Evolutionary conservation across 30 jellyfish, hydroid and myxozoan species (phyloP).

Genomic region (Phacellophora camtschatica): DNA sequence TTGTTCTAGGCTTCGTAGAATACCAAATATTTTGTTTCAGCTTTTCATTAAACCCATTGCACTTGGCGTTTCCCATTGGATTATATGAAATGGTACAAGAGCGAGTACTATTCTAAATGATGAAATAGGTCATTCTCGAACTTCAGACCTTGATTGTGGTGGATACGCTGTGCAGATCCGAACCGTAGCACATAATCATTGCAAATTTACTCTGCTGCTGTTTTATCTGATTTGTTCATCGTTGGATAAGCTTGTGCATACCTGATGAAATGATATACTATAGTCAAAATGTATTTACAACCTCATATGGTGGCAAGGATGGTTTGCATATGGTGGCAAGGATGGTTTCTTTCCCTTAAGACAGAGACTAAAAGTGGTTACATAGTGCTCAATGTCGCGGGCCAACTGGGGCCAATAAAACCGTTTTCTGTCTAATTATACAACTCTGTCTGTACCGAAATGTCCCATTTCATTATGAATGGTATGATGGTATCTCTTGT

Average conservation of each 20-base stretch:
- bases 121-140: slow-evolving; percentile 45
- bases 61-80: slow-evolving; percentile 56
- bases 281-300: slow-evolving; percentile 22
- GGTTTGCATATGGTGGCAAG: slow-evolving; percentile 9
- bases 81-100: slow-evolving; percentile 58
- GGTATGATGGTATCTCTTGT: not conserved
- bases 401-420: slow-evolving; percentile 21
- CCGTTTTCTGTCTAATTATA: not conserved
- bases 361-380: slow-evolving; percentile 14
- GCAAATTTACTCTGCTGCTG: slow-evolving; percentile 43
- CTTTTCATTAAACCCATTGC: slow-evolving; percentile 43
- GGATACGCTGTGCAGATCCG: slow-evolving; percentile 39
- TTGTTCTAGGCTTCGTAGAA: too few relatives aligned
- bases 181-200: slow-evolving; percentile 29
- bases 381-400: slow-evolving; percentile 4
- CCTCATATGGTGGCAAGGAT: slow-evolving; percentile 7
- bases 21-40: too few relatives aligned
- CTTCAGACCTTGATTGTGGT: slow-evolving; percentile 63
- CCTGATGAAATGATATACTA: slow-evolving; percentile 36
- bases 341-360: slow-evolving; percentile 15
- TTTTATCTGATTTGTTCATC: slow-evolving; percentile 19
- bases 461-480: slow-evolving; percentile 46
- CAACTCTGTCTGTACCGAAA: not conserved
- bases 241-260: slow-evolving; percentile 55
- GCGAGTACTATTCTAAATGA: not conserved